Percentiles rank a stretch among this genome's conserved stretches.
Evolutionary conservation across 2,797 vertebrate species (phyloP).

Genomic region (Malacoctenus gilli): DNA sequence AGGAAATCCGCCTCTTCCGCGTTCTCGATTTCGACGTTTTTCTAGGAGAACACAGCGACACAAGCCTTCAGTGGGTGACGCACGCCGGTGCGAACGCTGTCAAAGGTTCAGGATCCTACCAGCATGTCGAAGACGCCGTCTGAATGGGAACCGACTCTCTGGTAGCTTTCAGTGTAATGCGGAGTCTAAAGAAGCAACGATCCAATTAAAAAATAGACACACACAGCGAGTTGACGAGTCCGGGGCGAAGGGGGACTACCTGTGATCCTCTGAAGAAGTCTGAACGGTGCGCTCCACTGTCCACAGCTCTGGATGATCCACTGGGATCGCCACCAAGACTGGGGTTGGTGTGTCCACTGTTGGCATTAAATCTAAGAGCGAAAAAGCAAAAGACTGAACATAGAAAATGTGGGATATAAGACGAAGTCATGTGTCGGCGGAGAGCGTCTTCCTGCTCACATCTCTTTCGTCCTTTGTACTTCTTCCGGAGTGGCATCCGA

Average conservation of each 20-base stretch:
- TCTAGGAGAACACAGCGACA: constrained; percentile 54
- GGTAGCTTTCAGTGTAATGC: constrained; percentile 33
- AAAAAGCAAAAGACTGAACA: constrained; percentile 15
- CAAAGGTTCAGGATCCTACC: constrained; percentile 58
- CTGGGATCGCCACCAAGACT: constrained; percentile 12
- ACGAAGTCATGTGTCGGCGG: too few species aligned
- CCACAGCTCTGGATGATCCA: constrained; percentile 21
- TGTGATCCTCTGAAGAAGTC: constrained; percentile 37
- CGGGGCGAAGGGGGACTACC: too few species aligned
- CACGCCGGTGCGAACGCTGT: background rate
- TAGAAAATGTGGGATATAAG: background rate
- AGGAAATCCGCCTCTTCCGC: constrained; percentile 81
- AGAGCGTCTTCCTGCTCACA: constrained; percentile 67
- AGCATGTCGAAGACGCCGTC: constrained; percentile 73
- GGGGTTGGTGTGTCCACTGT: constrained; percentile 25
- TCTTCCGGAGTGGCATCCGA: constrained; percentile 76
- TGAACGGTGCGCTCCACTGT: constrained; percentile 21
- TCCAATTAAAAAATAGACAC: too few species aligned
- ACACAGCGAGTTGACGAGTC: too few species aligned
- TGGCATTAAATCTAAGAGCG: constrained; percentile 42
- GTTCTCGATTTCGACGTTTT: constrained; percentile 79
- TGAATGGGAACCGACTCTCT: constrained; percentile 38
- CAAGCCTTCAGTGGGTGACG: background rate
- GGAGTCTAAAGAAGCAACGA: constrained; percentile 38
- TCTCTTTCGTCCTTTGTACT: constrained; percentile 55